phyloP scores from a whole-genome alignment of 2,113 vertebrate genomes.

The Haemorhous mexicanus region DNA sequence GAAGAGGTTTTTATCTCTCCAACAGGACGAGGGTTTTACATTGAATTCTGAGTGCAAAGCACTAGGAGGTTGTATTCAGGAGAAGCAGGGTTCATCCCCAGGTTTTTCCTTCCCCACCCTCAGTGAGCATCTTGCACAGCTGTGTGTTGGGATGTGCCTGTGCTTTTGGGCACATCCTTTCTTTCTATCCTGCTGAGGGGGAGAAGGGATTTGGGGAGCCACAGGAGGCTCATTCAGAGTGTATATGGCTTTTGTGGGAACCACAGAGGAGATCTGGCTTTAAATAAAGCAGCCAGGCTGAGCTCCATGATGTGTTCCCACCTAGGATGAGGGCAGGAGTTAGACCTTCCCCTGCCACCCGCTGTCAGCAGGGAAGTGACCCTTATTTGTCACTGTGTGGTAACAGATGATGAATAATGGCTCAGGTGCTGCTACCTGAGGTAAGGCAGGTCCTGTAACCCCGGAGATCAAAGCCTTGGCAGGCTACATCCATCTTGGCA shows the following conservation, averaged over 20 bases:
- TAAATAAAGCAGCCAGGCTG: neutral
- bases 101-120: neutral
- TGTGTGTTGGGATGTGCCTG: neutral
- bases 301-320: neutral
- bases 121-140: too few relatives aligned
- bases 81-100: neutral
- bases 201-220: neutral
- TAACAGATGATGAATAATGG: neutral
- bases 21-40: accelerated
- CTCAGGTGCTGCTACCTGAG: neutral
- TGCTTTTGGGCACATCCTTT: neutral
- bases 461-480: neutral
- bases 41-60: neutral
- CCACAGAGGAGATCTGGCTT: neutral
- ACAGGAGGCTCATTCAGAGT: neutral
- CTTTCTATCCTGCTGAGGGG: neutral
- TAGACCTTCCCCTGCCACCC: neutral
- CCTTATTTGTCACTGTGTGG: neutral
- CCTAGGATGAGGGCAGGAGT: neutral
- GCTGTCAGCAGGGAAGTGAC: neutral
- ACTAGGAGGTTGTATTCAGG: neutral
- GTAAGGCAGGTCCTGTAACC: neutral
- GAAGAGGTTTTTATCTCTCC: neutral
- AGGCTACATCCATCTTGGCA: neutral
- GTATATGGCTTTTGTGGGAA: neutral